phyloP scores from a whole-genome alignment of 2,113 vertebrate species.

The Thryonomys swinderianus region DNA sequence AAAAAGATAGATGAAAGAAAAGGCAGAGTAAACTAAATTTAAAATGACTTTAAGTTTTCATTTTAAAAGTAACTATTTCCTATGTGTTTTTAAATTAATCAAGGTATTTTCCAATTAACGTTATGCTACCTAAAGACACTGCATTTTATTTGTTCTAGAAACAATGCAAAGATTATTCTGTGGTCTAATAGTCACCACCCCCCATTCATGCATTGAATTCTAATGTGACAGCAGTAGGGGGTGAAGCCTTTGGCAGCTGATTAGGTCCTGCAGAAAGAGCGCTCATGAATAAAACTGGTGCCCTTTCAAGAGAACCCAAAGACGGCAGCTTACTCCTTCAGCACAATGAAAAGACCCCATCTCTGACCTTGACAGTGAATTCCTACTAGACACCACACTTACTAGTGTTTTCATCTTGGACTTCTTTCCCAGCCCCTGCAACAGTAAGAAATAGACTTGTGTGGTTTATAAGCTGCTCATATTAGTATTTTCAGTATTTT shows the following conservation, averaged over 20 bases:
- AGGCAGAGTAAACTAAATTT: neutral
- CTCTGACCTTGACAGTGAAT: neutral
- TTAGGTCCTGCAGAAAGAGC: neutral
- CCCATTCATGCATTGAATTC: neutral
- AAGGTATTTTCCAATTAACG: slow-evolving; percentile 6
- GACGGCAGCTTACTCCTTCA: neutral
- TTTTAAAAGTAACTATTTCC: slow-evolving; percentile 7
- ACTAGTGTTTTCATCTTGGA: neutral
- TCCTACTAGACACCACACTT: neutral
- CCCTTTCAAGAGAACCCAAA: neutral
- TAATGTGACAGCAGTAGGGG: neutral
- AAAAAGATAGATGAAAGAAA: neutral
- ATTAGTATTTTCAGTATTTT: neutral
- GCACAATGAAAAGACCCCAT: neutral
- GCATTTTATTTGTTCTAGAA: neutral
- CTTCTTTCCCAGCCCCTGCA: neutral
- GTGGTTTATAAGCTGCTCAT: neutral
- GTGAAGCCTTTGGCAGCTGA: neutral
- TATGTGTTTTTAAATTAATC: neutral
- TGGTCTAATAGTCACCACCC: neutral
- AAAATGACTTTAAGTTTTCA: neutral
- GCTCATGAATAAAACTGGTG: neutral
- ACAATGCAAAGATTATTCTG: neutral
- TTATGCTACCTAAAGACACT: neutral
- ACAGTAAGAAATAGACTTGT: neutral